phyloP scores from a whole-genome alignment of 2,888 invertebrate species.

The Notodonta ziczac region DNA sequence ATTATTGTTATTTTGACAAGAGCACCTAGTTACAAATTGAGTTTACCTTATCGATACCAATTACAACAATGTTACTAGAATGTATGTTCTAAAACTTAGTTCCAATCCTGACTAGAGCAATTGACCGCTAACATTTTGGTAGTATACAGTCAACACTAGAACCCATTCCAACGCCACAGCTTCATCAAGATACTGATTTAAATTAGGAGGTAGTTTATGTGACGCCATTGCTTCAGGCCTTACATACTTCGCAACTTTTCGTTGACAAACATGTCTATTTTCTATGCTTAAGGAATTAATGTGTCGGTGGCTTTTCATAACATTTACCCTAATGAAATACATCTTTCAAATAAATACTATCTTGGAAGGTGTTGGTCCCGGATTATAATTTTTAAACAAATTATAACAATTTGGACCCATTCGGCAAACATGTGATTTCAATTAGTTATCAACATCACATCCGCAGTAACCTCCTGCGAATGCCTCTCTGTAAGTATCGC shows the following conservation, averaged over 20 bases:
- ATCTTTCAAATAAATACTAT: slow-evolving; percentile 85
- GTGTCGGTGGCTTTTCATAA: slow-evolving; percentile 85
- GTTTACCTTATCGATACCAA: slow-evolving; percentile 21
- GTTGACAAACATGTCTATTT: slow-evolving; percentile 77
- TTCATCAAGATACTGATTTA: slow-evolving; percentile 74
- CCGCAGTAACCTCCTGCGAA: slow-evolving; percentile 66
- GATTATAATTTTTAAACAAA: slow-evolving; percentile 86
- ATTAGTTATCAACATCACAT: slow-evolving; percentile 69
- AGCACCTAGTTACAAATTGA: slow-evolving; percentile 17
- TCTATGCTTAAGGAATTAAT: slow-evolving; percentile 84
- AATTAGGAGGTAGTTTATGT: slow-evolving; percentile 82
- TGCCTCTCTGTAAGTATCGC: slow-evolving; percentile 76
- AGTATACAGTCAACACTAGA: slow-evolving; percentile 58
- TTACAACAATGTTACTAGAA: slow-evolving; percentile 22
- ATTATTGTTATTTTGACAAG: neutral
- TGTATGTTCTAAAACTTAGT: slow-evolving; percentile 58
- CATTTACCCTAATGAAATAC: slow-evolving; percentile 83
- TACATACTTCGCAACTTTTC: slow-evolving; percentile 80
- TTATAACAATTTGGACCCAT: slow-evolving; percentile 83
- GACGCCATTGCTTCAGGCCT: slow-evolving; percentile 57
- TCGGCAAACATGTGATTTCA: slow-evolving; percentile 76
- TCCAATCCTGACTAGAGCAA: slow-evolving; percentile 81
- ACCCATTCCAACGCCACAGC: slow-evolving; percentile 60
- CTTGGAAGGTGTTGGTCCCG: slow-evolving; percentile 84
- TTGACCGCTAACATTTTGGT: slow-evolving; percentile 53